Conservation (phyloP, 2,797 vertebrate genomes). For the Sarcoramphus papa region DNA sequence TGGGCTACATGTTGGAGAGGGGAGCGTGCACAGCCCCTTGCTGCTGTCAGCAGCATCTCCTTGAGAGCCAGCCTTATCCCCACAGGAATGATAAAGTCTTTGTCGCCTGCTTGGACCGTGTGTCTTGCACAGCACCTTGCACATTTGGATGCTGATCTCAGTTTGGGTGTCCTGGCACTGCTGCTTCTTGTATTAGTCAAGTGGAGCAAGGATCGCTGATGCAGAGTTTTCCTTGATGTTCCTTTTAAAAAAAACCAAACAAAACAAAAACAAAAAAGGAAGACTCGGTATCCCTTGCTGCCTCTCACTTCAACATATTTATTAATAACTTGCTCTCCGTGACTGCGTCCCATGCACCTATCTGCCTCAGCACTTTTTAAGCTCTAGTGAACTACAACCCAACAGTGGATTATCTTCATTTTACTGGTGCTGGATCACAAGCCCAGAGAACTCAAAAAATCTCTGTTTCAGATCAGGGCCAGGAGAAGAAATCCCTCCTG, state of each 20-base stretch:
- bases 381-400: neutral
- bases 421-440: neutral
- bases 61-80: neutral
- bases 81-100: neutral
- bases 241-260: neutral
- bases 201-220: neutral
- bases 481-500: neutral
- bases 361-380: slow-evolving; percentile 22
- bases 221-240: neutral
- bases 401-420: neutral
- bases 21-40: neutral
- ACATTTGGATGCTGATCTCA: neutral
- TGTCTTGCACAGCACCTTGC: neutral
- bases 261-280: neutral
- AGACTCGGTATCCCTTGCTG: neutral
- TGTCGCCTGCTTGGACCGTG: accelerated
- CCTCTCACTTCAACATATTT: neutral
- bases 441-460: neutral
- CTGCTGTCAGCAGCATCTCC: neutral
- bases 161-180: neutral
- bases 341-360: neutral
- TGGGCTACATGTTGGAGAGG: neutral
- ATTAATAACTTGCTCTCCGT: neutral
- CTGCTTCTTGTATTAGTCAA: neutral
- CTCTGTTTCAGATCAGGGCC: neutral